Conservation (phyloP, 1,140 invertebrate genomes). For the Bombus pascuorum region DNA sequence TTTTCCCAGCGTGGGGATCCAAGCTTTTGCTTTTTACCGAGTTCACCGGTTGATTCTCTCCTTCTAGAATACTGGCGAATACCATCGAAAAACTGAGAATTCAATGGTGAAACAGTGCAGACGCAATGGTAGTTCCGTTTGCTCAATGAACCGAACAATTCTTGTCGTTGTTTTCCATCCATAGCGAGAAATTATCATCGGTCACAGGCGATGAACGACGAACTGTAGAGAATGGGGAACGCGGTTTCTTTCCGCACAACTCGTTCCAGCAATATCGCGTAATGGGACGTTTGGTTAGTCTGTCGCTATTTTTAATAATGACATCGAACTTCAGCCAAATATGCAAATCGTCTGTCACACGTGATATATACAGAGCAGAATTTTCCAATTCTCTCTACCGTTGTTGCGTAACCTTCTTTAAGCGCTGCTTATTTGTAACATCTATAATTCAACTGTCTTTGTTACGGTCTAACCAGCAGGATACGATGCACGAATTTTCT, state of each 20-base stretch:
- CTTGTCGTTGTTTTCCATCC: neutral
- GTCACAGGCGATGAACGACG: neutral
- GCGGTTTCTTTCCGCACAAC: neutral
- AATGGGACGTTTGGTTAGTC: neutral
- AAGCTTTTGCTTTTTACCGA: neutral
- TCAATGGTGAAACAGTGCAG: neutral
- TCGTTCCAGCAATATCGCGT: neutral
- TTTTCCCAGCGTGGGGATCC: neutral
- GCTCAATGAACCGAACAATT: neutral
- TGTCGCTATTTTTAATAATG: slow-evolving; percentile 6
- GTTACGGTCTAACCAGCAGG: neutral
- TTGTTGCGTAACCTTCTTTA: slow-evolving; percentile 11
- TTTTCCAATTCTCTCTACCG: neutral
- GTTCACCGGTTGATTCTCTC: too few species aligned
- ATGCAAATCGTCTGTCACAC: slow-evolving; percentile 7
- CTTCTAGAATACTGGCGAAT: too few species aligned
- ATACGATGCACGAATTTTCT: neutral
- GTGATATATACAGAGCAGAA: neutral
- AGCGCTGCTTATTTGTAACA: slow-evolving; percentile 28
- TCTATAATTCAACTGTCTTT: slow-evolving; percentile 5
- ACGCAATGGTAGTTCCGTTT: neutral
- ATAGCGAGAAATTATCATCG: neutral
- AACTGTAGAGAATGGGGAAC: neutral
- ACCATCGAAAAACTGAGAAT: too few species aligned
- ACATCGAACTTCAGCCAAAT: slow-evolving; percentile 6